Percentiles rank a stretch among this genome's conserved stretches.
Conservation (phyloP, 2,888 invertebrate species). For the Rhogogaster chlorosoma region DNA sequence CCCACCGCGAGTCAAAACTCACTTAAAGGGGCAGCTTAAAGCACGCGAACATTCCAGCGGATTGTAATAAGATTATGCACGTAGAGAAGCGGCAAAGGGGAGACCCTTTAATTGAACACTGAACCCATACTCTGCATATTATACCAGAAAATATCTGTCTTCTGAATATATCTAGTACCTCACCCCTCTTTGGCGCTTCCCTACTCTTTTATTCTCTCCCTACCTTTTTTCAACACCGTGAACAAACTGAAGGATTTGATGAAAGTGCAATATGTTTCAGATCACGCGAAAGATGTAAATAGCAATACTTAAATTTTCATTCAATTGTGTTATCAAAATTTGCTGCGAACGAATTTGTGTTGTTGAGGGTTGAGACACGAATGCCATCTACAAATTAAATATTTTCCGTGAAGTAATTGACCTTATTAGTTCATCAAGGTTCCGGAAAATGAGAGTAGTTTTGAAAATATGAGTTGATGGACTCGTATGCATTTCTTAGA, state of each 20-base stretch:
- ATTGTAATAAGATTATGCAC: not conserved
- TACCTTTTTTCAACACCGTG: not conserved
- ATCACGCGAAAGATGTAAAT: not conserved
- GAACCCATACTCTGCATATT: not conserved
- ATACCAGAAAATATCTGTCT: not conserved
- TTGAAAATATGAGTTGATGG: not conserved
- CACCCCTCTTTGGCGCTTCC: not conserved
- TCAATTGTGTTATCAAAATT: not conserved
- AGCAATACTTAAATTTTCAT: not conserved
- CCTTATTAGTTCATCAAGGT: not conserved
- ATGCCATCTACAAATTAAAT: not conserved
- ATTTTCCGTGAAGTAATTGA: not conserved
- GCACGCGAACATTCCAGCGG: not conserved
- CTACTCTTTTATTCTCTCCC: not conserved
- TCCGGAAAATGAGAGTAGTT: not conserved
- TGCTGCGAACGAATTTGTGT: not conserved
- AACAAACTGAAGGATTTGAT: not conserved
- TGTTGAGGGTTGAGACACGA: not conserved
- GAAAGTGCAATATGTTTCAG: slow-evolving; percentile 1
- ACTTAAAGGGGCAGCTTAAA: slow-evolving; percentile 17
- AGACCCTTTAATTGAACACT: not conserved
- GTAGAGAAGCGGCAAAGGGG: not conserved
- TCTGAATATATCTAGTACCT: not conserved
- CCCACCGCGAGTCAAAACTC: slow-evolving; percentile 4
- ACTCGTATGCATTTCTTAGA: not conserved